These are phyloP conservation scores for Drosophila meridionalis DNA, from an alignment of 2,888 invertebrate species.

Conservation along the genomic window DNA sequence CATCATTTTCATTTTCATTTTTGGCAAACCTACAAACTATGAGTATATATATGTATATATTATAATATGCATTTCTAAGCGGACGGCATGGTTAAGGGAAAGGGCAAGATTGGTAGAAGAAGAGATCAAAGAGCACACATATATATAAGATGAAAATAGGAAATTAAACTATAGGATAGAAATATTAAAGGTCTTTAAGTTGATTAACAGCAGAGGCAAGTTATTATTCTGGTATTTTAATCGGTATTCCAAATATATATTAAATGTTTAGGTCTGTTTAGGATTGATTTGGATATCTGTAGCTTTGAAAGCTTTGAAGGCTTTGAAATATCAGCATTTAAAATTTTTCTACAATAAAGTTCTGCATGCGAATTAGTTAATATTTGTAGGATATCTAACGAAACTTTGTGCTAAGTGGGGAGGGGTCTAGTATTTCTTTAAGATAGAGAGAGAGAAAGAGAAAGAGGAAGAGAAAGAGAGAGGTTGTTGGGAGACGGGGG, in stretches of 20 bases:
- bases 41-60: not conserved
- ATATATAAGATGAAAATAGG: not conserved
- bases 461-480: not conserved
- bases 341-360: no score
- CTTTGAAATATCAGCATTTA: no score
- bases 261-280: no score
- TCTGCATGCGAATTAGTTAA: conserved; percentile 38
- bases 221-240: no score
- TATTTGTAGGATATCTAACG: not conserved
- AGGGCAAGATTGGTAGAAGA: not conserved
- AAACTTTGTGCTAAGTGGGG: no score
- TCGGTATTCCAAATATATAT: no score
- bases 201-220: no score
- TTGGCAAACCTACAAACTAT: conserved; percentile 34
- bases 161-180: no score
- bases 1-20: conserved; percentile 43
- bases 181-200: no score
- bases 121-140: not conserved
- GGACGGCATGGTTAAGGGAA: not conserved
- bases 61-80: conserved; percentile 30
- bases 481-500: not conserved
- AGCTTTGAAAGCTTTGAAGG: no score
- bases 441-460: not conserved
- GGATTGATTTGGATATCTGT: no score
- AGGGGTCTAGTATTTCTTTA: not conserved